Evolutionary conservation across 1,140 invertebrate species (phyloP), one percentile per base, ranked within the genome.

Genomic region (Scaptomyza hsui): DNA sequence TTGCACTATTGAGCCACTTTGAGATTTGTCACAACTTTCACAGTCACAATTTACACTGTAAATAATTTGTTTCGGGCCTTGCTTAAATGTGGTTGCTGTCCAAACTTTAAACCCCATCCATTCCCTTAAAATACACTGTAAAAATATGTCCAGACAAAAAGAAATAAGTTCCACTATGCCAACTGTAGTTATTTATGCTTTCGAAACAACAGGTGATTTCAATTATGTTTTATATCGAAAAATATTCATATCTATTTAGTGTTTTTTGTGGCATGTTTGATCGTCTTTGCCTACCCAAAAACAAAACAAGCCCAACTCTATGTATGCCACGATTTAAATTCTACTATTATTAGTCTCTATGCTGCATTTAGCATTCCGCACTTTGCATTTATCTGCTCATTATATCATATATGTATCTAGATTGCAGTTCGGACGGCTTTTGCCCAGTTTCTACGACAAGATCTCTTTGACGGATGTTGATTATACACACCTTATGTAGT

Each of bases 131-230:
- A 45, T 47, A 71, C 82, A 77, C 74, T 86, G 77, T 86, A 89
- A 75, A 86, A 86, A 81, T 73, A 72, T 56, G 49, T 68, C 63
- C 74, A 81, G 60, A 53, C 57, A 72, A 78, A 35, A 37, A 41
- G 35, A 35, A 37, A 52, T 19, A 65, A 51, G 48, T 61, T 49
- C 64, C 64, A 59, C 52, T 57, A 67, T 75, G 79, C 82, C 81
- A 88, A 82, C 82, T 85, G 56, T 85, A 86, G 69, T 88, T 86
- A 81, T 69, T 71, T 82, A 76, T 74, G 78, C 78, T 82, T 82
- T 82, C 78, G 59, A 82, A 57, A 72, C 60, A 78, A 45, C 83
- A 88, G 82, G 82, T 88, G 82, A 88, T 88, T 88, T 75, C 39
- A 62, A 60, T 77, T 59, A 41, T 85, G 48, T 75, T 56, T 18